A percentile compares a stretch with the other conserved stretches of the same genome.
Evolutionary conservation across 1,140 invertebrate genomes (phyloP).

Genomic region (Tyrophagus putrescentiae): DNA sequence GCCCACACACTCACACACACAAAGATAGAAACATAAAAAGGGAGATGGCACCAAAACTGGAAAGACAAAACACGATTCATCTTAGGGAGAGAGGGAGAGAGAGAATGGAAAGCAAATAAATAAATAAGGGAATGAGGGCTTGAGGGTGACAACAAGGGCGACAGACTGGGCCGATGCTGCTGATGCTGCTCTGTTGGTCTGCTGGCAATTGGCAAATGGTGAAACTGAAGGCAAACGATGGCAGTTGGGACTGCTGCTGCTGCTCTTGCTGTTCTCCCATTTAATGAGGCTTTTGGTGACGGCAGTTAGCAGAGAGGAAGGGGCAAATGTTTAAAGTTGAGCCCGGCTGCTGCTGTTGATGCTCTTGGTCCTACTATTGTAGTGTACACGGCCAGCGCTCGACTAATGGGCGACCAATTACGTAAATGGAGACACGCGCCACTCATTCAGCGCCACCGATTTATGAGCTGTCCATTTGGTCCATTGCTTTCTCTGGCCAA

Average conservation of each 20-base stretch:
- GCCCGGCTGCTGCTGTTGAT: no score
- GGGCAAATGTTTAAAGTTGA: constrained; percentile 10
- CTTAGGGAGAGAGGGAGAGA: background rate
- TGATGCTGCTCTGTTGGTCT: no score
- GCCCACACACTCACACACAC: no score
- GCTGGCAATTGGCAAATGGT: no score
- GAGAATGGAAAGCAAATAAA: background rate
- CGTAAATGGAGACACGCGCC: constrained; percentile 14
- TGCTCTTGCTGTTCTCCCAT: no score
- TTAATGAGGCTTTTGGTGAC: background rate
- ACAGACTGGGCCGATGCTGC: no score
- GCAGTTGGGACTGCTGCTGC: no score
- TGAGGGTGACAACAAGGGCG: background rate
- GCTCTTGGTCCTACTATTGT: no score
- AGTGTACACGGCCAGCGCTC: no score
- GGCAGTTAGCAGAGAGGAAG: background rate
- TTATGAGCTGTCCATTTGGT: background rate
- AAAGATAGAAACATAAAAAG: no score
- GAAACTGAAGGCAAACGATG: no score
- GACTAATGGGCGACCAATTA: no score
- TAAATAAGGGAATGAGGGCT: background rate
- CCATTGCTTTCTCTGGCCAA: background rate
- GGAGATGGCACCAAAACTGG: background rate
- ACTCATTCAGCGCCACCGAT: constrained; percentile 2
- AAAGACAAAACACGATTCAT: background rate